These are phyloP conservation scores for Trissolcus brochymenae DNA, from an alignment of 2,888 invertebrate species.

Conservation along the genomic window DNA sequence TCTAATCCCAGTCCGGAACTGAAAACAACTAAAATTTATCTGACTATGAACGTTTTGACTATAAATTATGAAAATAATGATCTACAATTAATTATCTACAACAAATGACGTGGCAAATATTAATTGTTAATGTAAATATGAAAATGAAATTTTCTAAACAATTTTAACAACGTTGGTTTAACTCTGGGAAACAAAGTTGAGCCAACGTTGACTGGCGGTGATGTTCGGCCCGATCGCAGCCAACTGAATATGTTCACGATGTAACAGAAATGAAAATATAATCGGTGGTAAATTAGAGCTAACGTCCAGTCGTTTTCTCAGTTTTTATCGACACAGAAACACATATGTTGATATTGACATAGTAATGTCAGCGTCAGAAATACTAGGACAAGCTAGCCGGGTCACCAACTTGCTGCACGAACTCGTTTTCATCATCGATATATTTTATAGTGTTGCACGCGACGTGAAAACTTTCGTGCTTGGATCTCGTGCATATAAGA, in stretches of 20 bases:
- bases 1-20: too few species aligned
- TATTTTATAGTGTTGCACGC: slow-evolving; percentile 55
- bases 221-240: too few species aligned
- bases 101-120: too few species aligned
- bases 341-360: slow-evolving; percentile 51
- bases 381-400: slow-evolving; percentile 50
- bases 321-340: slow-evolving; percentile 53
- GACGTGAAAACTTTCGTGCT: slow-evolving; percentile 45
- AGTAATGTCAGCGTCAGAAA: slow-evolving; percentile 48
- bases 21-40: too few species aligned
- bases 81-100: too few species aligned
- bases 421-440: slow-evolving; percentile 52
- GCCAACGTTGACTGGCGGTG: too few species aligned
- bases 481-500: slow-evolving; percentile 23
- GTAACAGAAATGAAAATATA: slow-evolving; percentile 38
- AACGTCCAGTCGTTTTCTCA: slow-evolving; percentile 42
- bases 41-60: too few species aligned
- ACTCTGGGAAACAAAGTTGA: too few species aligned
- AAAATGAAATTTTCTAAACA: too few species aligned
- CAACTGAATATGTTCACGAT: slow-evolving; percentile 18
- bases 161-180: too few species aligned
- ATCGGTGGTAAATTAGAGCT: slow-evolving; percentile 29
- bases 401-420: slow-evolving; percentile 57
- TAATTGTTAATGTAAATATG: too few species aligned
- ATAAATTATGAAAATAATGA: too few species aligned